Percentiles rank a stretch among this genome's conserved stretches.
Evolutionary conservation across 2,797 vertebrate genomes (phyloP).

Genomic region (Glossophaga mutica): DNA sequence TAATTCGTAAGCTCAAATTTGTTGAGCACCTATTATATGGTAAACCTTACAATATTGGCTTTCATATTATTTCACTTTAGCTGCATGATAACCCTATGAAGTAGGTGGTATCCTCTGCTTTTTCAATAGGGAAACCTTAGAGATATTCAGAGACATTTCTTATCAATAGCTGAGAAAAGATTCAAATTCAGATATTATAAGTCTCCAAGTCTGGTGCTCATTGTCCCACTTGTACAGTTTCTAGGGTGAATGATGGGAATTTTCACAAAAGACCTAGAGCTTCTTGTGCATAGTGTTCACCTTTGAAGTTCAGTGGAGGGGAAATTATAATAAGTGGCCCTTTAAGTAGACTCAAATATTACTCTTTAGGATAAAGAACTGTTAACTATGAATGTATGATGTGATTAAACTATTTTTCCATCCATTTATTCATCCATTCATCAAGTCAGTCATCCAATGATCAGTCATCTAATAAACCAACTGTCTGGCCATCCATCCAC

Average conservation of each 20-base stretch:
- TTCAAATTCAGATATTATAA: neutral
- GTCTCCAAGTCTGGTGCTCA: neutral
- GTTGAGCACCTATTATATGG: neutral
- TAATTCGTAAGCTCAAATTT: neutral
- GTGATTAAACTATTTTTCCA: neutral
- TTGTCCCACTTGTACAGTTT: neutral
- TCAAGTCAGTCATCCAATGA: neutral
- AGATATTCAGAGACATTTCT: neutral
- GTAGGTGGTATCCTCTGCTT: neutral
- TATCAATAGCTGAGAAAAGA: neutral
- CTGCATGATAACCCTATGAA: neutral
- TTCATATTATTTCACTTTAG: neutral
- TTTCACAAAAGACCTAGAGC: neutral
- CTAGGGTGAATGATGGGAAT: neutral
- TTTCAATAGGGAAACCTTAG: neutral
- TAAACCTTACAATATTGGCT: neutral
- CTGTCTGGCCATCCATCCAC: neutral
- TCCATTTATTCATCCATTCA: neutral
- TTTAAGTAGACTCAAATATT: neutral
- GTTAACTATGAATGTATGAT: neutral
- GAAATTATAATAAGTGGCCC: neutral
- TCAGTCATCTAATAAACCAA: neutral
- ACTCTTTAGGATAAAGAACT: neutral
- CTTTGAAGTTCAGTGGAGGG: neutral
- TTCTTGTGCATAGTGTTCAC: neutral